phyloP scores from a whole-genome alignment of 2,888 invertebrate genomes.

The Xylota segnis region DNA sequence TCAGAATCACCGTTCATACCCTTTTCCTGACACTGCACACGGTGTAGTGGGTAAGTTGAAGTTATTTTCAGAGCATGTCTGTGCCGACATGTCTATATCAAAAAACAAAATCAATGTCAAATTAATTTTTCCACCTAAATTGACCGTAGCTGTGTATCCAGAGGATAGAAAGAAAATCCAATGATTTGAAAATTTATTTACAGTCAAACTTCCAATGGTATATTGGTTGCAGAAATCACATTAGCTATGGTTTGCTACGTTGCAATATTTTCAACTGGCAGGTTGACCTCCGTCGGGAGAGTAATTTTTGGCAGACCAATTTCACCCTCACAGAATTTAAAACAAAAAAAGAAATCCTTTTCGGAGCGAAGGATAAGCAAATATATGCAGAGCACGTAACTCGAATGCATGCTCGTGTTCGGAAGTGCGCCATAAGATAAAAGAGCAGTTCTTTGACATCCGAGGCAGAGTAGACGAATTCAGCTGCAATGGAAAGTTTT shows the following conservation, averaged over 20 bases:
- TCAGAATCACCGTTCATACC: conserved; percentile 3
- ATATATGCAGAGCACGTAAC: conserved; percentile 21
- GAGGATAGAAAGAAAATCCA: neutral
- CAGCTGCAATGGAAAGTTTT: neutral
- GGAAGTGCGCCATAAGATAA: conserved; percentile 1
- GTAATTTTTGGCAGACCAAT: conserved; percentile 5
- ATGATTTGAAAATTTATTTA: neutral
- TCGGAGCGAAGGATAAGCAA: neutral
- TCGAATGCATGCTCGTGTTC: neutral
- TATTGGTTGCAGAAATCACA: conserved; percentile 1
- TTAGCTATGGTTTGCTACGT: conserved; percentile 12
- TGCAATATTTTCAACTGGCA: neutral
- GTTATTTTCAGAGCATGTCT: conserved; percentile 16
- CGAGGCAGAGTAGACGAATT: neutral
- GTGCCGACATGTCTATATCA: neutral
- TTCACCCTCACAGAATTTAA: neutral
- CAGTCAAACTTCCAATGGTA: neutral
- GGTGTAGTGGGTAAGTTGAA: neutral
- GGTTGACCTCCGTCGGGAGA: neutral
- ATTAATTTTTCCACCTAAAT: conserved; percentile 23
- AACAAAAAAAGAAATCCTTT: neutral
- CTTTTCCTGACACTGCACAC: conserved; percentile 11
- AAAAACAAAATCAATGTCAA: conserved; percentile 18
- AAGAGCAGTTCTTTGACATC: neutral
- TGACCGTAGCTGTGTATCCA: neutral